Conservation (phyloP, 2,888 invertebrate genomes). For the Apocheima hispidaria region DNA sequence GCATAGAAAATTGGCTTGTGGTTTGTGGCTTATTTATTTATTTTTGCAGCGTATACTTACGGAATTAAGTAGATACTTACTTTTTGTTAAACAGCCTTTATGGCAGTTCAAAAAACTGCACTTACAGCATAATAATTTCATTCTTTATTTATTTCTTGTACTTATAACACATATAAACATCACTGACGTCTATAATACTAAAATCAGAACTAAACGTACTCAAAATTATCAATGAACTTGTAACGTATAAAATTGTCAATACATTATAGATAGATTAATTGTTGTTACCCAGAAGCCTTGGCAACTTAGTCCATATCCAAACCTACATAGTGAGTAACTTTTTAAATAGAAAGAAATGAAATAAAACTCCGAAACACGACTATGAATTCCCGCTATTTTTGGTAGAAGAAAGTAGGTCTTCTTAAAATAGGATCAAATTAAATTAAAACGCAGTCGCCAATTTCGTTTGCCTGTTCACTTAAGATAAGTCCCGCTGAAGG, state of each 20-base stretch:
- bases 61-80: neutral
- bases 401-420: neutral
- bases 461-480: conserved; percentile 30
- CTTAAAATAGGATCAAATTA: conserved; percentile 19
- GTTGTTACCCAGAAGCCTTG: too few relatives aligned
- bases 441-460: conserved; percentile 16
- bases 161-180: too few relatives aligned
- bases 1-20: conserved; percentile 11
- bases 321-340: neutral
- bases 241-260: too few relatives aligned
- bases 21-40: neutral
- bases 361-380: neutral
- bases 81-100: neutral
- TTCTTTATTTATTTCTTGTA: too few relatives aligned
- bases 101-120: too few relatives aligned
- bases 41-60: neutral
- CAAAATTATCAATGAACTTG: too few relatives aligned
- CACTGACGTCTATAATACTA: too few relatives aligned
- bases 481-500: conserved; percentile 27
- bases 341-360: neutral
- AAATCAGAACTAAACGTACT: too few relatives aligned
- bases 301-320: neutral
- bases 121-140: too few relatives aligned
- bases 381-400: conserved; percentile 1
- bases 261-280: too few relatives aligned